A percentile compares a stretch with the other conserved stretches of the same genome.
Conservation (phyloP, 2,797 vertebrate genomes). For the Chanos chanos region DNA sequence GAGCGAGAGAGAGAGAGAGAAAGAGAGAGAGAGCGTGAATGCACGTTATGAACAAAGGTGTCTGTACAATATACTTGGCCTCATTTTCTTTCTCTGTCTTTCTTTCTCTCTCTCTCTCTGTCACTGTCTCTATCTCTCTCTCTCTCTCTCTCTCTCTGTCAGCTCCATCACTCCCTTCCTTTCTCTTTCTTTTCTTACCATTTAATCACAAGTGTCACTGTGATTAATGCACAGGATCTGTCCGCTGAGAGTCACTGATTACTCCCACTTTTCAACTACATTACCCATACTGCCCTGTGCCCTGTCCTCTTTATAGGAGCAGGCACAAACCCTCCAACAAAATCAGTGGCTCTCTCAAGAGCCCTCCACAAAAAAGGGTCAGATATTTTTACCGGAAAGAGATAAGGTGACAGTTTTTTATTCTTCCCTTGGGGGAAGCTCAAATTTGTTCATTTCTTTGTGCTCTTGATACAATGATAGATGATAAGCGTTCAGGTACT, state of each 20-base stretch:
- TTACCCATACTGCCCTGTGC: conserved; percentile 45
- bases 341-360: too few species aligned
- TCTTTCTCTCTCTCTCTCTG: neutral
- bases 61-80: conserved; percentile 28
- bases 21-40: too few species aligned
- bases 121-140: conserved; percentile 4
- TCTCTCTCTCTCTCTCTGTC: conserved; percentile 25
- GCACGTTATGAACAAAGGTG: neutral
- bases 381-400: too few species aligned
- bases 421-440: too few species aligned
- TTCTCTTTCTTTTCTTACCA: conserved; percentile 58
- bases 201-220: conserved; percentile 57
- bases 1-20: too few species aligned
- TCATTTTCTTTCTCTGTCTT: neutral
- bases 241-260: conserved; percentile 41
- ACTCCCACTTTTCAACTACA: conserved; percentile 49
- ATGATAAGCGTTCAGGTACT: too few species aligned
- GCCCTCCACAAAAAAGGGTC: too few species aligned
- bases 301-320: conserved; percentile 7
- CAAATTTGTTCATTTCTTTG: too few species aligned
- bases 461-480: too few species aligned
- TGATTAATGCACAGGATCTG: conserved; percentile 59
- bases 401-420: too few species aligned
- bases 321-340: neutral
- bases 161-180: conserved; percentile 49